Percentiles rank a stretch among this genome's conserved stretches.
Conservation (phyloP, 2,113 vertebrate species). For the Steatornis caripensis region DNA sequence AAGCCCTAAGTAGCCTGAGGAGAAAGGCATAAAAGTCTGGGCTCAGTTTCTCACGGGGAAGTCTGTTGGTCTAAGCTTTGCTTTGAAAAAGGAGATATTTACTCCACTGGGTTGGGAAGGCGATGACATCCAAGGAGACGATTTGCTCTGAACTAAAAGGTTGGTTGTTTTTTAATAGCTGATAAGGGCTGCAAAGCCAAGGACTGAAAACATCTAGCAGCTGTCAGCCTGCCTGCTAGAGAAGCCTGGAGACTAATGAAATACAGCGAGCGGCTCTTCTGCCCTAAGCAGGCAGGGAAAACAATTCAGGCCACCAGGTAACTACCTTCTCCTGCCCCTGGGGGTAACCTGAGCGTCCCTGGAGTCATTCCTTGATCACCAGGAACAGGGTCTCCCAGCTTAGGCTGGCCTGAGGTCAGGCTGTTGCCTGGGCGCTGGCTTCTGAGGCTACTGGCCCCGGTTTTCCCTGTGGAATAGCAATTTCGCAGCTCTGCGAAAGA, state of each 20-base stretch:
- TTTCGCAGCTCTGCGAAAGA: background rate
- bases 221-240: background rate
- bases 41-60: fast-evolving
- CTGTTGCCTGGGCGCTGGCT: fast-evolving
- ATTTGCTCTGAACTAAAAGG: background rate
- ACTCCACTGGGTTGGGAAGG: background rate
- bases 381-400: background rate
- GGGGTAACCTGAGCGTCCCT: background rate
- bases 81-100: background rate
- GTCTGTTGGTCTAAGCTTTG: background rate
- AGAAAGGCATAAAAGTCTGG: background rate
- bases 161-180: background rate
- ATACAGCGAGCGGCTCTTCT: background rate
- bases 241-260: background rate
- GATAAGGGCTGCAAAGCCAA: background rate
- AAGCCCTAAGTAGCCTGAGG: background rate
- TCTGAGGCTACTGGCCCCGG: background rate
- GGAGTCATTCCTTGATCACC: too few relatives aligned
- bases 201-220: background rate
- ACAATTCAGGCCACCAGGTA: background rate
- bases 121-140: background rate
- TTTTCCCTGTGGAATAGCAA: fast-evolving
- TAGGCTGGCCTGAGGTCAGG: background rate
- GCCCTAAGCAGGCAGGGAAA: background rate
- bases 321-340: background rate